Evolutionary conservation across 1,140 invertebrate genomes (phyloP), one percentile per base, ranked within the genome.

Genomic region (Pteromalus puparum): DNA sequence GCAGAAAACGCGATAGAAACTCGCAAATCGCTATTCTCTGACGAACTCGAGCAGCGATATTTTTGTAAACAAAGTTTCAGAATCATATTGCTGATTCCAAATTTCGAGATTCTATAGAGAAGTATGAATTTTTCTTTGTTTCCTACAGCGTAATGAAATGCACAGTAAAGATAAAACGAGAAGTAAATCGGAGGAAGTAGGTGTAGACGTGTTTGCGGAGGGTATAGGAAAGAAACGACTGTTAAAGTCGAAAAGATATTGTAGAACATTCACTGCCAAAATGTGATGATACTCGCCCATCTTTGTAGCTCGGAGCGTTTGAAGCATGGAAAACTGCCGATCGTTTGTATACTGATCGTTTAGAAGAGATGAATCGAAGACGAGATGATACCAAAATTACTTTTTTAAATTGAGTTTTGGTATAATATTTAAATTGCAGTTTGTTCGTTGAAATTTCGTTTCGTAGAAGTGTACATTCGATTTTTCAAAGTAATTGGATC

Each of bases 241-340:
- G 81, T 81, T 72, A 81, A 68, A 42, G 67, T 30, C 9, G 18
- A 74, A 81, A 46, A 15, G 46, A 78, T 24, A 78, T 26, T 73
- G 48, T n/a, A 68, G 73, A 89, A 91, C 87, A 87, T 92, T 92
- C 91, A 92, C 91, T 92, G 91, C 91, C 91, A 92, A 92, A 91
- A 91, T 92, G 91, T 92, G 92, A 61, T 61, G 53, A 92, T 92
- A 92, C 85, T 90, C 83, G 86, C 88, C 90, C 90, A 92, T 89
- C 90, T 89, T 89, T 86, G 77, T 85, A 88, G 21, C 26, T 24
- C 42, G 88, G 87, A 89, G 87, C 87, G 82, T 90, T 89, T 90
- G 87, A 87, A 88, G 86, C 85, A 89, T 85, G 34, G 7, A 75
- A 75, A 26, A 61, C 6, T 89, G 82, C 86, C 89, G 87, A 88